A percentile compares a stretch with the other conserved stretches of the same genome.
These are phyloP conservation scores for Columbina picui DNA, from an alignment of 2,113 vertebrate species.

Conservation along the genomic window DNA sequence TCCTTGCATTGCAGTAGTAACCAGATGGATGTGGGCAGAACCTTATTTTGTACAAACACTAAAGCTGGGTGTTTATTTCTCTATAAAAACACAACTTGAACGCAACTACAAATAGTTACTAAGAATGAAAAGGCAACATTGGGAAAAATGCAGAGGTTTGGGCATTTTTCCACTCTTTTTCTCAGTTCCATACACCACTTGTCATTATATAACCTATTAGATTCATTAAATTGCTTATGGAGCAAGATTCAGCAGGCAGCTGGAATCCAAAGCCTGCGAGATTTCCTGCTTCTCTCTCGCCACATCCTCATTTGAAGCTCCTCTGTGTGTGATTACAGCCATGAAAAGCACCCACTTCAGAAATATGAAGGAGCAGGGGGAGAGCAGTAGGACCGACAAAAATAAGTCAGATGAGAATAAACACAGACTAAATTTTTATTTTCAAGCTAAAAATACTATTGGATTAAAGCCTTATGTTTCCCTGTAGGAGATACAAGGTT, in stretches of 20 bases:
- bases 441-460: background rate
- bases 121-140: background rate
- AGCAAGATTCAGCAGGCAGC: conserved; percentile 3
- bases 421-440: background rate
- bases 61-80: background rate
- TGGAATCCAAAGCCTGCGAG: conserved; percentile 5
- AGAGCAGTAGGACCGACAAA: background rate
- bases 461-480: background rate
- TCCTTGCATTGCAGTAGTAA: background rate
- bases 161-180: background rate
- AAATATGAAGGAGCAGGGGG: background rate
- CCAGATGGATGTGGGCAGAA: background rate
- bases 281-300: conserved; percentile 31
- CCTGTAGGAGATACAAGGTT: background rate
- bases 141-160: background rate
- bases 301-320: conserved; percentile 46
- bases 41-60: background rate
- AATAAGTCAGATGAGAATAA: conserved; percentile 15
- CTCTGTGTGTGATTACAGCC: conserved; percentile 1
- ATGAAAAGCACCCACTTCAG: conserved; percentile 14
- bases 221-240: conserved; percentile 33
- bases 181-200: background rate
- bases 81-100: background rate
- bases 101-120: background rate
- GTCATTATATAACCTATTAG: background rate